Conservation (phyloP, 2,797 vertebrate genomes). For the Kryptopterus vitreolus region DNA sequence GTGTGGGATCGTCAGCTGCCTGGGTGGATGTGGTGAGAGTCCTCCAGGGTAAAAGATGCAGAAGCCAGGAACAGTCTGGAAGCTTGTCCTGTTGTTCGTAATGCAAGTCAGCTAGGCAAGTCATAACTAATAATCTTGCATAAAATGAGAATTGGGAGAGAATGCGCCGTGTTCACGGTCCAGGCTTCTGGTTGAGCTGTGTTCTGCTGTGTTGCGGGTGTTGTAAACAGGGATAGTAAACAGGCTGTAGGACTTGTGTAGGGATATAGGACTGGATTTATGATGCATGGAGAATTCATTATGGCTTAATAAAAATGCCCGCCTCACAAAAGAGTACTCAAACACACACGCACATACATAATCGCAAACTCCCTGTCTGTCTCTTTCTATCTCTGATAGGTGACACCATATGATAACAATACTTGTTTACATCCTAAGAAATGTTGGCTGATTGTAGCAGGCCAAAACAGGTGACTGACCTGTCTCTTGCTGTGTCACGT, state of each 20-base stretch:
- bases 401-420: no score
- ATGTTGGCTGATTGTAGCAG: not conserved
- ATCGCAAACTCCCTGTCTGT: not conserved
- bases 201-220: conserved; percentile 5
- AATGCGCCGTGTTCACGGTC: conserved; percentile 9
- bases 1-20: conserved; percentile 50
- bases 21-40: conserved; percentile 48
- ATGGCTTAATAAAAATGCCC: conserved; percentile 51
- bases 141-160: not conserved
- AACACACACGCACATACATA: conserved; percentile 5
- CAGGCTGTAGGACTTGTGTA: conserved; percentile 30
- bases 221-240: conserved; percentile 16
- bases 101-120: not conserved
- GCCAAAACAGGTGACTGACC: not conserved
- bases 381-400: conserved; percentile 9
- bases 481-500: not conserved
- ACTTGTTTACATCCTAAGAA: not conserved
- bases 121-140: not conserved
- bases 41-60: conserved; percentile 50
- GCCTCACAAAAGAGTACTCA: conserved; percentile 22
- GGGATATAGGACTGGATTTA: conserved; percentile 48
- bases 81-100: not conserved
- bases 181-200: conserved; percentile 6
- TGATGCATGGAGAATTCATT: conserved; percentile 56
- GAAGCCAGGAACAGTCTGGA: conserved; percentile 6